Percentiles rank a stretch among this genome's conserved stretches.
These are phyloP conservation scores for Ateles fusciceps DNA, from an alignment of 2,797 vertebrate species.

Conservation along the genomic window DNA sequence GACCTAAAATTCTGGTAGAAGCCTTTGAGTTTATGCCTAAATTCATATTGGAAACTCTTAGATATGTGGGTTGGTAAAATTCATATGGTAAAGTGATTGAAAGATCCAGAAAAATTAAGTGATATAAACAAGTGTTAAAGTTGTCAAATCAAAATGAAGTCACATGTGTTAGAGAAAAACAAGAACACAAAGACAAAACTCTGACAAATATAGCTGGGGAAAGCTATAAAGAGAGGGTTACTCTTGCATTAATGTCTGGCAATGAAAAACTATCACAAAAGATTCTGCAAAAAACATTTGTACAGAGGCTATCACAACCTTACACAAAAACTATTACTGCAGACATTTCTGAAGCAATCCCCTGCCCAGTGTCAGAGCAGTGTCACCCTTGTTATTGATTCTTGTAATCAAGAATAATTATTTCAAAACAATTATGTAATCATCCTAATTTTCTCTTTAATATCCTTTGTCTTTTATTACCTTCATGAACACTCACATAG, in stretches of 20 bases:
- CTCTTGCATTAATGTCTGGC: background rate
- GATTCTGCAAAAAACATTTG: background rate
- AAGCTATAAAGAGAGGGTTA: background rate
- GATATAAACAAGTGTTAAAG: slow-evolving; percentile 44
- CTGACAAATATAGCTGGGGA: background rate
- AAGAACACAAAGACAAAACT: background rate
- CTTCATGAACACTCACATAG: background rate
- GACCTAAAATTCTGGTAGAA: slow-evolving; percentile 90
- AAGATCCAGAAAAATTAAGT: slow-evolving; percentile 80
- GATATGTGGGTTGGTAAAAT: background rate
- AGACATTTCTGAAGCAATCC: background rate
- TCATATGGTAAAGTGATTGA: slow-evolving; percentile 88
- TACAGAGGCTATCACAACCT: background rate
- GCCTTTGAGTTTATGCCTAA: slow-evolving; percentile 89
- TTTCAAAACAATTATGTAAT: background rate
- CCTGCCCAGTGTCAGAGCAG: background rate
- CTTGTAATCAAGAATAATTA: background rate
- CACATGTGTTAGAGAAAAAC: background rate
- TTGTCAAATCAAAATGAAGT: background rate
- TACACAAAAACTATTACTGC: background rate
- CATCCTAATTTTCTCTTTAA: background rate
- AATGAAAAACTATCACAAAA: background rate
- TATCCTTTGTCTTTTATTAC: background rate
- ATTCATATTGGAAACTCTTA: slow-evolving; percentile 89
- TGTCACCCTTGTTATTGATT: background rate